These are phyloP conservation scores for Pholis gunnellus DNA, from an alignment of 2,113 vertebrate genomes.

Conservation along the genomic window DNA sequence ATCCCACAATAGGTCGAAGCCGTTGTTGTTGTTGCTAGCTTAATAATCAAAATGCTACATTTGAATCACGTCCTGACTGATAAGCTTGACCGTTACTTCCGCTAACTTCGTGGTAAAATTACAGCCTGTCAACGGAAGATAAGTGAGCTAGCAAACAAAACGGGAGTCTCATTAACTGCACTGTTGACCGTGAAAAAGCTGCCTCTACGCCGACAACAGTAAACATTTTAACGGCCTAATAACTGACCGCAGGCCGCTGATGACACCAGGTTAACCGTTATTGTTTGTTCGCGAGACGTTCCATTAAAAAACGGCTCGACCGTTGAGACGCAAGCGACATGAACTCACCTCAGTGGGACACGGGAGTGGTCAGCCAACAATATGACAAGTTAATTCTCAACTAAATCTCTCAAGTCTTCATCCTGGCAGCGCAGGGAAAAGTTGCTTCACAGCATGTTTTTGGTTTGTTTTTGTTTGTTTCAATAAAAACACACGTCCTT, in stretches of 20 bases:
- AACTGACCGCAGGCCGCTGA: slow-evolving; percentile 24
- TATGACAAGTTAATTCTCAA: slow-evolving; percentile 44
- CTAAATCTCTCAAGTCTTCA: slow-evolving; percentile 68
- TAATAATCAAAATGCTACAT: background rate
- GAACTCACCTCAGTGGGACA: slow-evolving; percentile 68
- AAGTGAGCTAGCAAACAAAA: background rate
- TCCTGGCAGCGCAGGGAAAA: slow-evolving; percentile 56
- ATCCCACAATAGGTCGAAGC: background rate
- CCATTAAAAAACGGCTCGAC: slow-evolving; percentile 28
- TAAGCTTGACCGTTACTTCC: slow-evolving; percentile 44
- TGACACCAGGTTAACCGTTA: background rate
- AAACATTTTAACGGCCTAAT: background rate
- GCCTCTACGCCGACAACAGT: background rate
- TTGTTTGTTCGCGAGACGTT: slow-evolving; percentile 9
- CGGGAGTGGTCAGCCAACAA: slow-evolving; percentile 23
- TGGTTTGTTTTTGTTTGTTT: background rate
- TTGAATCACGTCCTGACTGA: slow-evolving; percentile 23
- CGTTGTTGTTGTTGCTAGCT: background rate
- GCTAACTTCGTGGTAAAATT: slow-evolving; percentile 14
- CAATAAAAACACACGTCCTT: slow-evolving; percentile 12
- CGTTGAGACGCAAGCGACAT: slow-evolving; percentile 7
- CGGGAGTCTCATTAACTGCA: accelerated
- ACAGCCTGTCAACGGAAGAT: background rate
- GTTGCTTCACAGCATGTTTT: slow-evolving; percentile 56
- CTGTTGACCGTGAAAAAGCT: background rate